phyloP scores from a whole-genome alignment of 2,797 vertebrate species.

The Australoheros facetus region DNA sequence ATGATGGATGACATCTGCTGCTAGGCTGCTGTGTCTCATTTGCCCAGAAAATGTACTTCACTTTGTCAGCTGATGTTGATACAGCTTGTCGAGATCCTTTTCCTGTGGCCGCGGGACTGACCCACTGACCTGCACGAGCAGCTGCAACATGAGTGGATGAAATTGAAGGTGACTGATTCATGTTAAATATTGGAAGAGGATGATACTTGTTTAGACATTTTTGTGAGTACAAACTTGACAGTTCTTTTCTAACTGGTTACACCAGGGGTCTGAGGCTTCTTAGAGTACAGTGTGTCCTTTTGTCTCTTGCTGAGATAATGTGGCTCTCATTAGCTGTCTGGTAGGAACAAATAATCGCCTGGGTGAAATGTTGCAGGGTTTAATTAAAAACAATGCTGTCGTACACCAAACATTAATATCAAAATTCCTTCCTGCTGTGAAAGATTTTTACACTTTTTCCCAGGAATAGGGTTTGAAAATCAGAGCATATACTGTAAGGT shows the following conservation, averaged over 20 bases:
- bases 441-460: slow-evolving; percentile 30
- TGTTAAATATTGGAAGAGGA: slow-evolving; percentile 52
- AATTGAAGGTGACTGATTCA: slow-evolving; percentile 30
- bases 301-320: slow-evolving; percentile 70
- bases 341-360: slow-evolving; percentile 69
- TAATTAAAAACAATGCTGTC: slow-evolving; percentile 69
- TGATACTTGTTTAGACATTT: slow-evolving; percentile 40
- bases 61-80: slow-evolving; percentile 65
- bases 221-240: slow-evolving; percentile 3
- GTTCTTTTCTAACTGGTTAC: slow-evolving; percentile 37
- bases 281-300: slow-evolving; percentile 62
- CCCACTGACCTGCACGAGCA: slow-evolving; percentile 46
- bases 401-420: slow-evolving; percentile 64
- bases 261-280: slow-evolving; percentile 51
- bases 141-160: slow-evolving; percentile 27
- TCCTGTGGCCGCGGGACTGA: slow-evolving; percentile 34
- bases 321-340: slow-evolving; percentile 70
- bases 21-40: slow-evolving; percentile 62
- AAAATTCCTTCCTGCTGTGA: slow-evolving; percentile 55
- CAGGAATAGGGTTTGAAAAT: slow-evolving; percentile 6
- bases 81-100: slow-evolving; percentile 62
- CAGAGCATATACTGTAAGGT: neutral
- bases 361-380: slow-evolving; percentile 70
- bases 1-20: slow-evolving; percentile 63
- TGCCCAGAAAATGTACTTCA: slow-evolving; percentile 64